phyloP scores from a whole-genome alignment of 2,888 invertebrate genomes.

The Hanleya hanleyi region DNA sequence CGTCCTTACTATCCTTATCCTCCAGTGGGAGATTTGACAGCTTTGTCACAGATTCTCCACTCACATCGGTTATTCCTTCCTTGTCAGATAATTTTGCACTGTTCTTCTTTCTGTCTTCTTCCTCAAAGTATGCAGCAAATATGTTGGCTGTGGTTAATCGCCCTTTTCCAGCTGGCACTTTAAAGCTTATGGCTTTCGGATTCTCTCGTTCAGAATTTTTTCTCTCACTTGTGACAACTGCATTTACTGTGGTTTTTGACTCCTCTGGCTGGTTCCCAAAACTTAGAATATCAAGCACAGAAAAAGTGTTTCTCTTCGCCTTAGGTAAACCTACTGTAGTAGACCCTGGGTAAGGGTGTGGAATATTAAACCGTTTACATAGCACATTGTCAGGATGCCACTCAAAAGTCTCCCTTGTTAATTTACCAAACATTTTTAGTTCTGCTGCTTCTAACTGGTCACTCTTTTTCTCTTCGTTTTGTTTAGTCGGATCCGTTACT shows the following conservation, averaged over 20 bases:
- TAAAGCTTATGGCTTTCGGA: too few relatives aligned
- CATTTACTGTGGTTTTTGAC: background rate
- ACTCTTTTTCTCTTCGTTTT: conserved; percentile 41
- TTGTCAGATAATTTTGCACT: conserved; percentile 2
- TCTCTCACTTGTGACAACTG: too few relatives aligned
- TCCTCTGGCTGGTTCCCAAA: conserved; percentile 34
- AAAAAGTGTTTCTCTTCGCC: conserved; percentile 81
- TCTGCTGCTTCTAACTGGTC: conserved; percentile 82
- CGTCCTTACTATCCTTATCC: too few relatives aligned
- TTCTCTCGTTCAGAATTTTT: too few relatives aligned
- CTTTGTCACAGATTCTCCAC: too few relatives aligned
- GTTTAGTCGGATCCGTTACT: too few relatives aligned
- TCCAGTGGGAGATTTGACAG: too few relatives aligned
- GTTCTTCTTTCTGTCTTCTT: conserved; percentile 15
- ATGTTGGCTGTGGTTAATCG: conserved; percentile 16
- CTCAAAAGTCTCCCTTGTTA: conserved; percentile 79
- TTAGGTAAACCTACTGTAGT: conserved; percentile 74
- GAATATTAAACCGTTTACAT: conserved; percentile 95
- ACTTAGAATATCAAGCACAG: conserved; percentile 85
- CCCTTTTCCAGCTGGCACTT: too few relatives aligned
- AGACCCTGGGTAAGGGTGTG: conserved; percentile 84
- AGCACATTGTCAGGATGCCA: conserved; percentile 91
- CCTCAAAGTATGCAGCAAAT: conserved; percentile 22
- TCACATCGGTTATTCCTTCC: too few relatives aligned
- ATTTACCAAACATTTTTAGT: conserved; percentile 84